phyloP scores from a whole-genome alignment of 2,888 invertebrate species.

The Pinctada fucata region DNA sequence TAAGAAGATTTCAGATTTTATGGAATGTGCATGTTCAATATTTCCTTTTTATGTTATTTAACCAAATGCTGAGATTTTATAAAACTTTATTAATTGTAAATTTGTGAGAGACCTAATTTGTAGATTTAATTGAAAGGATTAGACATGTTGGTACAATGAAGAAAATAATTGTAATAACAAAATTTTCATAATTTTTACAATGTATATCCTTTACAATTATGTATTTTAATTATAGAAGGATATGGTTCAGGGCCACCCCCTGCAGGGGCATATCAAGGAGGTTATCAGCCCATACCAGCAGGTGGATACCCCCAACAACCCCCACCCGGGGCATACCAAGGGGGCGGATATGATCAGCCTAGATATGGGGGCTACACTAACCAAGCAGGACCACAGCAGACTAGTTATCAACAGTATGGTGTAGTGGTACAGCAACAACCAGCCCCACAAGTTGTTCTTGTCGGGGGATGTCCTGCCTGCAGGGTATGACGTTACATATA shows the following conservation, averaged over 20 bases:
- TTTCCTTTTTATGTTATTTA: no score
- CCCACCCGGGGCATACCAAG: constrained; percentile 35
- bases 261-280: constrained; percentile 20
- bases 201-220: no score
- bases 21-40: no score
- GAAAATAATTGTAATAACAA: no score
- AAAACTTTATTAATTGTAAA: no score
- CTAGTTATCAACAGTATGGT: constrained; percentile 20
- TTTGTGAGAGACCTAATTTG: no score
- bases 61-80: no score
- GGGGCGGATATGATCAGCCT: constrained; percentile 20
- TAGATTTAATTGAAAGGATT: no score
- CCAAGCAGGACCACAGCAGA: constrained; percentile 76
- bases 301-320: constrained; percentile 28
- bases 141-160: no score
- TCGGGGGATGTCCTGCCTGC: constrained; percentile 93
- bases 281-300: constrained; percentile 23
- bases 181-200: no score
- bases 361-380: constrained; percentile 27
- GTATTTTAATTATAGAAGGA: not conserved
- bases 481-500: constrained; percentile 79
- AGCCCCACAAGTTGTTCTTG: constrained; percentile 85
- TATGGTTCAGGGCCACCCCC: constrained; percentile 33
- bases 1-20: no score
- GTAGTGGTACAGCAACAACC: constrained; percentile 48